Evolutionary conservation across 2,888 invertebrate genomes (phyloP).

Genomic region (Nebria salina): DNA sequence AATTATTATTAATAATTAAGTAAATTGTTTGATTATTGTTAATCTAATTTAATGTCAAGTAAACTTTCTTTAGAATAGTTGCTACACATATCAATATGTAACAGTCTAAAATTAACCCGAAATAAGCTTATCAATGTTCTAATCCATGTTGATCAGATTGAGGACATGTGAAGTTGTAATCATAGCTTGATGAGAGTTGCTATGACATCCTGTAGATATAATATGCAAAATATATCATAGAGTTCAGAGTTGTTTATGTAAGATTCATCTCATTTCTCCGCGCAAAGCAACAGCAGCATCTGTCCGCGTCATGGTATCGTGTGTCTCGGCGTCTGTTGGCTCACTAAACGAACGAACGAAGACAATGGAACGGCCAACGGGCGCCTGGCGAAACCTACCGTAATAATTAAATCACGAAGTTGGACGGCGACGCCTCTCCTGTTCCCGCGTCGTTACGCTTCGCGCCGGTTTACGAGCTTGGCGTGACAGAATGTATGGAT

Average conservation of each 20-base stretch:
- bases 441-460: not conserved
- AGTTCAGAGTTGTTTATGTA: not conserved
- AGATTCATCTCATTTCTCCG: not conserved
- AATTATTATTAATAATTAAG: too few species aligned
- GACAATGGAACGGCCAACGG: slow-evolving; percentile 34
- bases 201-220: not conserved
- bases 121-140: not conserved
- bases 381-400: slow-evolving; percentile 9
- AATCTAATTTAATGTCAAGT: too few species aligned
- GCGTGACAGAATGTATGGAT: not conserved
- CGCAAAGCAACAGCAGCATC: not conserved
- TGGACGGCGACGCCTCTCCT: not conserved
- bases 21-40: too few species aligned
- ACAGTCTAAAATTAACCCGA: not conserved
- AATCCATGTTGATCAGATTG: not conserved
- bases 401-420: slow-evolving; percentile 42
- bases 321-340: not conserved
- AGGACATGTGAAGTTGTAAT: not conserved
- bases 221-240: slow-evolving; percentile 2
- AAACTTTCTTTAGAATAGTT: too few species aligned
- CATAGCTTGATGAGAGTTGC: not conserved
- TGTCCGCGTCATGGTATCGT: not conserved
- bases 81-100: too few species aligned
- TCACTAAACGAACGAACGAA: slow-evolving; percentile 19
- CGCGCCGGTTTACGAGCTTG: not conserved